Evolutionary conservation across 2,113 vertebrate species (phyloP).

Genomic region (Sula dactylatra): DNA sequence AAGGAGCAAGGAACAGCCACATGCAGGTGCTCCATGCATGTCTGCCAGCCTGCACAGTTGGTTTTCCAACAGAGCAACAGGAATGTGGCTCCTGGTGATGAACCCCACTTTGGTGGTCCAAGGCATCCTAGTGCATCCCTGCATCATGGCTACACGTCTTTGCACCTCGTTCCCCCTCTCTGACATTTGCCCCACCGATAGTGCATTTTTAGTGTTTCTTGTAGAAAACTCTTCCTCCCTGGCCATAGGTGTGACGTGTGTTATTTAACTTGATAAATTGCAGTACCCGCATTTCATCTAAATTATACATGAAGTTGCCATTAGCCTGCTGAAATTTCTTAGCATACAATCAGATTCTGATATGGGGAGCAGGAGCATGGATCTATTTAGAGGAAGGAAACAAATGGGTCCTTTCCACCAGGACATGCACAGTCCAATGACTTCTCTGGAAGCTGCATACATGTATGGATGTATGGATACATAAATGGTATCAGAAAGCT

Average conservation of each 20-base stretch:
- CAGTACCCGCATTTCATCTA: background rate
- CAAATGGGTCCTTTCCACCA: background rate
- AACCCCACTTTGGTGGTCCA: background rate
- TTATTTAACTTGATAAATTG: background rate
- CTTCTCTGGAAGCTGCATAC: background rate
- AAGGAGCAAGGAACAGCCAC: background rate
- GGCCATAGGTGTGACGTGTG: accelerated
- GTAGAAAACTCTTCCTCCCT: background rate
- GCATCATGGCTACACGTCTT: accelerated
- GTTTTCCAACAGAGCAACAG: accelerated
- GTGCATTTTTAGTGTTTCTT: accelerated
- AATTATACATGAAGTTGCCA: background rate
- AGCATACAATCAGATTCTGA: background rate
- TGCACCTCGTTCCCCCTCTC: no score
- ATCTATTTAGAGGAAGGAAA: background rate
- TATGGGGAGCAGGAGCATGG: accelerated
- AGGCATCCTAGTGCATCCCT: background rate
- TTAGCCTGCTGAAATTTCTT: background rate
- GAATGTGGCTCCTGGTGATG: accelerated
- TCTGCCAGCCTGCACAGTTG: background rate
- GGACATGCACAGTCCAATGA: accelerated
- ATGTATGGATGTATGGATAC: background rate
- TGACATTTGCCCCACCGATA: accelerated
- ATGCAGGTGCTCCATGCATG: accelerated
- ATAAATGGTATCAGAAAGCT: background rate